Base-by-base conservation (phyloP, 2,113 vertebrate species). In the Eonycteris spelaea region DNA sequence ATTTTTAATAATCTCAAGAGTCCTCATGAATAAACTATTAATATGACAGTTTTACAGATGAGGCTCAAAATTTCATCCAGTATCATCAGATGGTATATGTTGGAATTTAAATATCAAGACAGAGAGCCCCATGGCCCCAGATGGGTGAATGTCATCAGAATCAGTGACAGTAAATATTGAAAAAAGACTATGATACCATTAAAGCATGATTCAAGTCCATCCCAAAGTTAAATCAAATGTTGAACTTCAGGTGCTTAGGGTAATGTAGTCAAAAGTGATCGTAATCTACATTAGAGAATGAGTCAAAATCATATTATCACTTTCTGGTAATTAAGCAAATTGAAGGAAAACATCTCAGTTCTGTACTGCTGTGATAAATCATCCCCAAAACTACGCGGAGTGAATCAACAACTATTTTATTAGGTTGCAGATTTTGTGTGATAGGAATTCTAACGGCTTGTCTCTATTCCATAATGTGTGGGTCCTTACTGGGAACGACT, bases 221-320 rank as follows among this genome's bases (percentile, higher is more conserved):
- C 18, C 11, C 14, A 65, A 84, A 89, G 16, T 48, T 79, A 91
- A 84, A 70, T 83, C 26, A 84, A 91, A 82, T 48, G 15, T 38
- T 63, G 33, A 18, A 61, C 1, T 33, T 80, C 12, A 80, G 43
- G 13, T 65, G n/a, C 33, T 75, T 77, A 87, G 40, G 13, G 63
- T 55, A 86, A 71, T 87, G 24, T 77, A 43, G 40, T 80, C 67
- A 86, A 26, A 90, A 95, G n/a, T 75, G 26, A 92, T 96, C 77
- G 80, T 78, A 74, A 82, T 70, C 30, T 26, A 65, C 68, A 3
- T 67, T 82, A 28, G 28, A 33, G 6, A 84, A 55, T 87, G 45
- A 94, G 35, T 87, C 84, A 57, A n/a, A 53, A 86, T 92, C 35
- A 70, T 48, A 61, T 55, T 45, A 48, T 55, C 24, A n/a, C 40